Percentiles rank a stretch among this genome's conserved stretches.
phyloP scores from a whole-genome alignment of 2,888 invertebrate genomes.

The Yponomeuta plumbellus region DNA sequence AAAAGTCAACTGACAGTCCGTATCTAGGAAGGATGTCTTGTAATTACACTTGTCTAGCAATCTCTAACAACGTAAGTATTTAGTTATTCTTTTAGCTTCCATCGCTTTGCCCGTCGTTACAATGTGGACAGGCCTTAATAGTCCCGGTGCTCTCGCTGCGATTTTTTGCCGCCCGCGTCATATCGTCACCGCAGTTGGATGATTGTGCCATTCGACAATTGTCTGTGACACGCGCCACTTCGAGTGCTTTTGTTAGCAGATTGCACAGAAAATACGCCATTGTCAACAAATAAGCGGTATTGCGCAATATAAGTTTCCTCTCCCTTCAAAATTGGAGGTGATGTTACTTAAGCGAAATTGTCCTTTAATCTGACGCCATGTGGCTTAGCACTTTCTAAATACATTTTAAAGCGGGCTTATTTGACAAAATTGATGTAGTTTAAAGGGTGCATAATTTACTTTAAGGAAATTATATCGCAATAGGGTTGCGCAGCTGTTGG shows the following conservation, averaged over 20 bases:
- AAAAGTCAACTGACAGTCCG: too few species aligned
- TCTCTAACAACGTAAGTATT: too few species aligned
- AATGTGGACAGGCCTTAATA: background rate
- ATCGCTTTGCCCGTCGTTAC: background rate
- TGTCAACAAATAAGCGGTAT: slow-evolving; percentile 31
- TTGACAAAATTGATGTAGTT: slow-evolving; percentile 67
- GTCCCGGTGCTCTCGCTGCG: background rate
- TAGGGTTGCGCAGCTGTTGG: slow-evolving; percentile 67
- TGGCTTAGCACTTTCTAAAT: slow-evolving; percentile 50
- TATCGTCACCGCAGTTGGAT: slow-evolving; percentile 40
- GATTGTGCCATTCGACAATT: slow-evolving; percentile 47
- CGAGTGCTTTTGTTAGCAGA: slow-evolving; percentile 50
- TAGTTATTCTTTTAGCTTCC: too few species aligned
- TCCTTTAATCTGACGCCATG: slow-evolving; percentile 61
- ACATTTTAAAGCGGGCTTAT: slow-evolving; percentile 61
- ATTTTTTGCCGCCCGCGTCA: background rate
- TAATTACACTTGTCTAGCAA: too few species aligned
- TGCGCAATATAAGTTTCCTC: slow-evolving; percentile 45
- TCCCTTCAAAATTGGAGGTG: slow-evolving; percentile 26
- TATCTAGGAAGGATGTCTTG: too few species aligned
- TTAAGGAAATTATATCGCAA: slow-evolving; percentile 70
- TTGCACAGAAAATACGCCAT: slow-evolving; percentile 17
- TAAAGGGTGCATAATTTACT: slow-evolving; percentile 75
- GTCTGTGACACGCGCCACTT: slow-evolving; percentile 54
- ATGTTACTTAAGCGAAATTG: slow-evolving; percentile 41